phyloP scores from a whole-genome alignment of 2,797 vertebrate species.

The Myotis findleyi region DNA sequence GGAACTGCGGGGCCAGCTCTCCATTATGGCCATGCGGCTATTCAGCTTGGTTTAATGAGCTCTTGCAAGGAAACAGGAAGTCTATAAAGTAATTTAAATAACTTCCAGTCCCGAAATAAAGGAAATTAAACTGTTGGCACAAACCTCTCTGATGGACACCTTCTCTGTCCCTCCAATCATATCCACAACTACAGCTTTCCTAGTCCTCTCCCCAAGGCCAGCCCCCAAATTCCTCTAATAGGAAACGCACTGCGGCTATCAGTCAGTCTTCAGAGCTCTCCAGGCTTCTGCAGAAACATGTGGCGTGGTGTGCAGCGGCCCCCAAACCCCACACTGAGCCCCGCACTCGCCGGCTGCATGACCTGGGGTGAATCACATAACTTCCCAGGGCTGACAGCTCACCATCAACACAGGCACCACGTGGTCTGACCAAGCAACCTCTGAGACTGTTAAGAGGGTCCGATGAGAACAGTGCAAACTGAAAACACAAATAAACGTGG shows the following conservation, averaged over 20 bases:
- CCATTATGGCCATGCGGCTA: neutral
- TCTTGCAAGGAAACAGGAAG: slow-evolving; percentile 83
- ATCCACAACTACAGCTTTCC: slow-evolving; percentile 47
- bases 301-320: fast-evolving
- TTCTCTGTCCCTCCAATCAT: slow-evolving; percentile 63
- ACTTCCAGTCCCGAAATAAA: slow-evolving; percentile 83
- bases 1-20: slow-evolving; percentile 36
- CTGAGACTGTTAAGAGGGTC: slow-evolving; percentile 25
- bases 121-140: slow-evolving; percentile 81
- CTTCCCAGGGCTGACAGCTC: neutral
- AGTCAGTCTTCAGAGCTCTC: neutral
- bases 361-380: neutral
- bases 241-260: neutral
- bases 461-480: neutral
- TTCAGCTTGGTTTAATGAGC: slow-evolving; percentile 76
- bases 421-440: neutral
- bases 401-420: neutral
- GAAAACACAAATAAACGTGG: neutral
- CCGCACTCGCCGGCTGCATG: neutral
- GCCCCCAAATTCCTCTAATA: slow-evolving; percentile 40
- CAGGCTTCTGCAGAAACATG: neutral
- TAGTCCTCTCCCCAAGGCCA: slow-evolving; percentile 2
- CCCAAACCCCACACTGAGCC: neutral
- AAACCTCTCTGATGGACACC: slow-evolving; percentile 74
- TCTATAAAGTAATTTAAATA: slow-evolving; percentile 84